phyloP scores from a whole-genome alignment of 2,113 vertebrate species.

The Tautogolabrus adspersus region DNA sequence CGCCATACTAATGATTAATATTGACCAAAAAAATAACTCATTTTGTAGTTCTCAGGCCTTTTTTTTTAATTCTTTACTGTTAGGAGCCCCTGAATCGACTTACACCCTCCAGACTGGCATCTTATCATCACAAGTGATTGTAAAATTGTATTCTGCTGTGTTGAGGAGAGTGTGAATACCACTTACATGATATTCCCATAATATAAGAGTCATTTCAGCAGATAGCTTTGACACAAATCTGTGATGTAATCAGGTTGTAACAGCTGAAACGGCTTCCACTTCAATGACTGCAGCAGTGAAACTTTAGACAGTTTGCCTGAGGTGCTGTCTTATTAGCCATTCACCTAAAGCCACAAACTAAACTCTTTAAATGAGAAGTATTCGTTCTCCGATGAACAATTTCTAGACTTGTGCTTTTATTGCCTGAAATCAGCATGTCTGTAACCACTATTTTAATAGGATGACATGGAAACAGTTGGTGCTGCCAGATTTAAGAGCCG shows the following conservation, averaged over 20 bases:
- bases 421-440: conserved; percentile 15
- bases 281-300: conserved; percentile 3
- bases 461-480: conserved; percentile 54
- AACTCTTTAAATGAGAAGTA: conserved; percentile 2
- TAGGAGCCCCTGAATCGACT: background rate
- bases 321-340: background rate
- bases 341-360: conserved; percentile 1
- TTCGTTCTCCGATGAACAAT: background rate
- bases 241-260: conserved; percentile 64
- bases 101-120: background rate
- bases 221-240: conserved; percentile 19
- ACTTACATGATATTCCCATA: background rate
- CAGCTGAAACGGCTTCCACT: conserved; percentile 33
- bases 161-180: background rate
- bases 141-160: background rate
- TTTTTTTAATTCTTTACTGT: background rate
- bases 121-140: background rate
- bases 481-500: conserved; percentile 64
- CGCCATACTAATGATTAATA: background rate
- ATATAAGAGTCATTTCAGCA: conserved; percentile 16
- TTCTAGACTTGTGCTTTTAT: conserved; percentile 25
- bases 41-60: background rate
- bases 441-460: conserved; percentile 46
- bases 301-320: background rate
- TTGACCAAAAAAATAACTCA: background rate